Evolutionary conservation across 2,113 vertebrate genomes (phyloP).

Genomic region (Antigone vipio): DNA sequence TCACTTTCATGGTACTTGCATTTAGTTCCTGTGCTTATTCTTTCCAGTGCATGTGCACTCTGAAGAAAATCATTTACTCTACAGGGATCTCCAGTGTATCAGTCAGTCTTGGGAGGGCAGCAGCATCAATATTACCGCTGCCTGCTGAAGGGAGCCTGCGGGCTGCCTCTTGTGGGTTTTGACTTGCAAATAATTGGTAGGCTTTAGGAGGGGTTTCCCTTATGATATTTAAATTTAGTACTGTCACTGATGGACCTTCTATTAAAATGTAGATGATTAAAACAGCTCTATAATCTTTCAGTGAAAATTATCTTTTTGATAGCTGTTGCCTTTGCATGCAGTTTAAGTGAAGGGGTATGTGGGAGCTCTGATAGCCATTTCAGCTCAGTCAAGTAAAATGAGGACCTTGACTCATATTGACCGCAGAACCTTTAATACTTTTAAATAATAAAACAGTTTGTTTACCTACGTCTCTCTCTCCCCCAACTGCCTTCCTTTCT

Average conservation of each 20-base stretch:
- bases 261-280: not conserved
- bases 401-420: not conserved
- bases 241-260: not conserved
- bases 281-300: not conserved
- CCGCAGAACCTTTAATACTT: not conserved
- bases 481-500: not conserved
- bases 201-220: not conserved
- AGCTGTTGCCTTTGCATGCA: not conserved
- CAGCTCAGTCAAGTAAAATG: not conserved
- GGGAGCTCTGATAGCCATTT: not conserved
- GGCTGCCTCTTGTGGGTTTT: not conserved
- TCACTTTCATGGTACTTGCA: not conserved
- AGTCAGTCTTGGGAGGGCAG: not conserved
- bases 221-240: conserved; percentile 7
- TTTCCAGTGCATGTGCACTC: not conserved
- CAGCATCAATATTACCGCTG: not conserved
- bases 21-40: not conserved
- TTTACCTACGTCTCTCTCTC: not conserved
- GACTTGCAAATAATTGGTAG: not conserved
- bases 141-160: not conserved
- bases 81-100: not conserved
- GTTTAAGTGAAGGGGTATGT: not conserved
- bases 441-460: not conserved
- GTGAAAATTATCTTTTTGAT: not conserved
- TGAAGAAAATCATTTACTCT: not conserved